Evolutionary conservation across 2,797 vertebrate genomes (phyloP), one percentile per base, ranked within the genome.

Genomic region (Oreochromis grahami): DNA sequence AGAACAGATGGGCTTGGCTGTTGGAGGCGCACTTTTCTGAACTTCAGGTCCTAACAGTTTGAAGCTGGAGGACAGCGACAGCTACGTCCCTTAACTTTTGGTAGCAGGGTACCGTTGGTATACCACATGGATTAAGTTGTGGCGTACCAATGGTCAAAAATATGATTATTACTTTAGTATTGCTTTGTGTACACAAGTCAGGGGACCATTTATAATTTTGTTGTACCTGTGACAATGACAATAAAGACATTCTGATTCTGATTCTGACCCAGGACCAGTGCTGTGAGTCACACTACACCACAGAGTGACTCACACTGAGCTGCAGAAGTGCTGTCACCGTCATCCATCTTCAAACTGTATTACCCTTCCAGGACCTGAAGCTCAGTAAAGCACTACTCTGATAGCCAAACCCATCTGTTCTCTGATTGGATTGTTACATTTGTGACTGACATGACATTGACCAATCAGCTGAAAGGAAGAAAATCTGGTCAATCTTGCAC

Each of bases 181-280:
- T 48, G 45, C 45, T 48, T 48, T 19, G 15, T 48, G 45, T 50
- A 1, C 53, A 29, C 24, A 29, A 9, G 24, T 56, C 53, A 29
- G 53, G 24, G 24, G 0, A 26, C 26, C 26, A 26, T 4, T 26
- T 26, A 4, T 26, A 26, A 26, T 26, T 26, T 26, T 4, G 26
- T 26, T 26, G 26, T 26, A 26, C 26, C 26, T 26, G 26, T 4
- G 26, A 26, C 26, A 26, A 26, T 26, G 26, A 26, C 3, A 26
- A 26, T 26, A 26, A 26, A 26, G 26, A 26, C 26, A 26, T 26
- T 26, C 26, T 26, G 26, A 26, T 26, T 26, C 26, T 26, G 26
- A 26, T 24, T 24, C 24, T 29, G n/a, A n/a, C 24, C 17, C 29
- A 34, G 56, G 17, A 60, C 56, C 56, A 58, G 15, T 10, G 55